Base-by-base conservation (phyloP, 2,888 invertebrate genomes). In the Ypsolopha sequella region DNA sequence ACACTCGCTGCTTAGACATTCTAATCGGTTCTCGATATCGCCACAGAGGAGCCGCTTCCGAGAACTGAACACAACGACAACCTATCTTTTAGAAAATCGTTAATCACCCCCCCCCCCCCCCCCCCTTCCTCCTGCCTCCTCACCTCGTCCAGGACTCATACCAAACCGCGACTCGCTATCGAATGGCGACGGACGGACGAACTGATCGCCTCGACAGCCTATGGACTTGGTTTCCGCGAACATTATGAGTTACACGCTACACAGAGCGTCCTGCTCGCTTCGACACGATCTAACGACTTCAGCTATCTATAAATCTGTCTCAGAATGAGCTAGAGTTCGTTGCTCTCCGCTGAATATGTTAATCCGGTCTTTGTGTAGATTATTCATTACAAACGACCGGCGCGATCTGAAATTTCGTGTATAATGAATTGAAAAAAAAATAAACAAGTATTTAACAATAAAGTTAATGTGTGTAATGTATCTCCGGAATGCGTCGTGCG, bases 251-350 rank as follows among this genome's bases (percentile, higher is more conserved):
- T 60, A 62, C 55, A 56, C 64, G 24, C 24, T 4, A 24, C 24
- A 24, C 4, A 2, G 24, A 24, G 4, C 24, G 24, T 24, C 24
- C 24, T 24, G 2, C 24, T 24, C 24, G 24, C 24, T 24, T 24
- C 24, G 24, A 24, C 24, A 24, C 24, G 24, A 24, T 2, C 24
- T 50, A 52, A 51, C 66, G 59, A 61, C 46, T 46, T 65, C 66
- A 60, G 61, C 60, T 60, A 55, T 58, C 65, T 61, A 76, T 78
- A 76, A 76, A 77, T 76, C 74, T 75, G 71, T 75, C 75, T 57
- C 63, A 56, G 58, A 63, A 61, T 63, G 24, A 24, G 24, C 24
- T 24, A 59, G 57, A 66, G 72, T 68, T 68, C 68, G 67, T 64
- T 64, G 70, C 58, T 24, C 24, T 24, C 65, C 46, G 46, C 13